Evolutionary conservation across 2,888 invertebrate species (phyloP).

Genomic region (Brachypterus glaber): DNA sequence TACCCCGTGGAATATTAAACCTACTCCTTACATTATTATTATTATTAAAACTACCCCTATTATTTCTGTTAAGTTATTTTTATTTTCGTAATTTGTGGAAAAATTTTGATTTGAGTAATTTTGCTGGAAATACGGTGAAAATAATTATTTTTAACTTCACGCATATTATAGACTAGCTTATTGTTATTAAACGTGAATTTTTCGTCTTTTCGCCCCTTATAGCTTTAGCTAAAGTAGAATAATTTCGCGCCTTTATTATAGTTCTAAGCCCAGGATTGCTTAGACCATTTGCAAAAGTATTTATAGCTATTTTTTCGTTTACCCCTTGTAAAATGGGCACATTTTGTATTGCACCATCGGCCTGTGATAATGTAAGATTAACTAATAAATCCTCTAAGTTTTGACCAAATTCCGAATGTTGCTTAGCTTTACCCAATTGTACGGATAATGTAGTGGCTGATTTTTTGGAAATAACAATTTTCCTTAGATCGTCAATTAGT

Average conservation of each 20-base stretch:
- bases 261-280: neutral
- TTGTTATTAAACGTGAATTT: neutral
- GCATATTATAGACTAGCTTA: neutral
- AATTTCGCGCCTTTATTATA: neutral
- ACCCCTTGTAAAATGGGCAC: neutral
- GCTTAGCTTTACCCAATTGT: too few species aligned
- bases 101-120: neutral
- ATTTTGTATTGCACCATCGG: neutral
- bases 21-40: too few species aligned
- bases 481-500: neutral
- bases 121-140: neutral
- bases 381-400: neutral
- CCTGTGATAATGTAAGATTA: neutral
- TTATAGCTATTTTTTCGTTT: neutral
- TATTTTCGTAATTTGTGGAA: neutral
- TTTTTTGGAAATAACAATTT: neutral
- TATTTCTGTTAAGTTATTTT: neutral
- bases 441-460: too few species aligned
- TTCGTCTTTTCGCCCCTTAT: neutral
- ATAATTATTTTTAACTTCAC: neutral
- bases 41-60: neutral
- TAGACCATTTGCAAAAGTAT: neutral
- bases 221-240: neutral
- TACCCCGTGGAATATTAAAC: too few species aligned
- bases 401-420: too few species aligned